Conservation (phyloP, 2,797 vertebrate species). For the Peromyscus aztecus region DNA sequence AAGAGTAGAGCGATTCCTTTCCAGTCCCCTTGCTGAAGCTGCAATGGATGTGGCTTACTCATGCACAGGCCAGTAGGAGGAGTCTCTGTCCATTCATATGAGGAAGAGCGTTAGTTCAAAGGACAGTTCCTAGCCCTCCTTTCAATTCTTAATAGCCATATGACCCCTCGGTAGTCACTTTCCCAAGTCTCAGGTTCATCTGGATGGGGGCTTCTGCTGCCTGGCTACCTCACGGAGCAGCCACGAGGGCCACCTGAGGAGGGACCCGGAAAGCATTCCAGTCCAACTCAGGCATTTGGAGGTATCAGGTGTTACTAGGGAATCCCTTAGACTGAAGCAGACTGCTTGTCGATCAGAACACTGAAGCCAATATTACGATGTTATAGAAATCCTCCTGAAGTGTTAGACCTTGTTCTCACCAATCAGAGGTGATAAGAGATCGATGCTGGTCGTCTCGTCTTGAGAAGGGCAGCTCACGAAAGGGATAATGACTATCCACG, state of each 20-base stretch:
- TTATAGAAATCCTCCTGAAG: background rate
- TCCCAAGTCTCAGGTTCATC: constrained; percentile 77
- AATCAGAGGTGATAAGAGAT: background rate
- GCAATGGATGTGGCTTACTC: constrained; percentile 27
- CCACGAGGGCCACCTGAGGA: background rate
- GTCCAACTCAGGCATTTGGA: background rate
- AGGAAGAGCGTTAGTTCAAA: background rate
- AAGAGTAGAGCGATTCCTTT: constrained; percentile 66
- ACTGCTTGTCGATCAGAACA: constrained; percentile 13
- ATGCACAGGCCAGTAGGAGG: constrained; percentile 41
- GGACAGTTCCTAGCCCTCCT: constrained; percentile 34
- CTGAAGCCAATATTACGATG: background rate
- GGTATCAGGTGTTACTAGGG: background rate
- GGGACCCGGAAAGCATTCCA: background rate
- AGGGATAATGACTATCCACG: background rate
- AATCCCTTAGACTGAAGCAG: constrained; percentile 35
- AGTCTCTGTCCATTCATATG: background rate
- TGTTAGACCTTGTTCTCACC: background rate
- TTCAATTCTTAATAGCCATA: constrained; percentile 76
- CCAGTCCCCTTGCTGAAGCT: constrained; percentile 45
- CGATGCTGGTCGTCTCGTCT: background rate
- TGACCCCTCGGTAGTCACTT: constrained; percentile 63
- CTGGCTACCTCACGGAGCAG: background rate
- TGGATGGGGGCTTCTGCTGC: background rate
- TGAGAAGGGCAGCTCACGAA: constrained; percentile 3